A percentile compares a stretch with the other conserved stretches of the same genome.
phyloP scores from a whole-genome alignment of 2,888 invertebrate genomes.

The Arge pagana region DNA sequence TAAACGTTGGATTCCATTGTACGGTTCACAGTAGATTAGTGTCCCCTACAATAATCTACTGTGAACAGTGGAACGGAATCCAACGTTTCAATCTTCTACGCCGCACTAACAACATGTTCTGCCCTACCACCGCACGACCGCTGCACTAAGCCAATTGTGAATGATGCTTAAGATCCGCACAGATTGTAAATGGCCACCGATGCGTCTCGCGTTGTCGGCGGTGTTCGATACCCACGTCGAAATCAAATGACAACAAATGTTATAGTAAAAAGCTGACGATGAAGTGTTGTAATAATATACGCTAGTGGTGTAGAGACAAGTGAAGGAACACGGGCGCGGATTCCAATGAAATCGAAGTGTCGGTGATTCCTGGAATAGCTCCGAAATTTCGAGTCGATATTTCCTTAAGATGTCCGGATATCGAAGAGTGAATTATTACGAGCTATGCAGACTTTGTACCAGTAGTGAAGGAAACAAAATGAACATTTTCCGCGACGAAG shows the following conservation, averaged over 20 bases:
- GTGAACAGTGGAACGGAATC: too few species aligned
- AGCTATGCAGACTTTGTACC: slow-evolving; percentile 72
- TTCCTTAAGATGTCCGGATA: slow-evolving; percentile 70
- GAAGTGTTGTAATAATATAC: not conserved
- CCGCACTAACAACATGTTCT: too few species aligned
- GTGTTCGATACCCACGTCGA: slow-evolving; percentile 4
- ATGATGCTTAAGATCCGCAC: too few species aligned
- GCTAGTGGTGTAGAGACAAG: slow-evolving; percentile 2
- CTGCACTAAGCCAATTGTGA: too few species aligned
- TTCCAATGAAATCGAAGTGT: slow-evolving; percentile 15
- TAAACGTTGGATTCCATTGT: too few species aligned
- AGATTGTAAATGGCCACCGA: slow-evolving; percentile 42
- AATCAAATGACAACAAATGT: slow-evolving; percentile 25
- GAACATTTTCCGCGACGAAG: slow-evolving; percentile 71
- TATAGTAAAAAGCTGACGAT: slow-evolving; percentile 18
- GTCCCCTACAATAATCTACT: too few species aligned
- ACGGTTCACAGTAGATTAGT: too few species aligned
- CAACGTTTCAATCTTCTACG: too few species aligned
- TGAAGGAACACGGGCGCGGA: not conserved
- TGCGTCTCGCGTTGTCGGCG: slow-evolving; percentile 33
- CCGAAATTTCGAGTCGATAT: too few species aligned
- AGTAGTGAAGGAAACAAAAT: slow-evolving; percentile 69
- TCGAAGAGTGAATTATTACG: slow-evolving; percentile 72
- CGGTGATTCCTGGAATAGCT: too few species aligned
- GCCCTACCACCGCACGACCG: too few species aligned